Percentiles rank a stretch among this genome's conserved stretches.
Conservation (phyloP, 2,888 invertebrate species). For the Ferrisia virgata region DNA sequence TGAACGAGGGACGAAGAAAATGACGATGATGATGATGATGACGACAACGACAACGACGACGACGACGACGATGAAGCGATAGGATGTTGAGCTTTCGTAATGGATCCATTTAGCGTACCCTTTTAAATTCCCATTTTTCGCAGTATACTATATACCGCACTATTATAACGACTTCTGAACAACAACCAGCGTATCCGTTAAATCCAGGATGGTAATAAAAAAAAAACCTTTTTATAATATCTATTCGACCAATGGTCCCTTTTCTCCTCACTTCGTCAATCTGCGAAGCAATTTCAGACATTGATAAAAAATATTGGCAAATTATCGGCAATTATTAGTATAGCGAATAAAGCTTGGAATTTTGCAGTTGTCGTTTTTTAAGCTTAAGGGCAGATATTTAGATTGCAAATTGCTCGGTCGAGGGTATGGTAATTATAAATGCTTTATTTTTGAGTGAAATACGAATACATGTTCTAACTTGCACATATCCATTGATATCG, state of each 20-base stretch:
- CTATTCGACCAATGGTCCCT: background rate
- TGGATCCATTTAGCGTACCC: background rate
- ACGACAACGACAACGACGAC: too few relatives aligned
- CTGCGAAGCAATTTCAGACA: background rate
- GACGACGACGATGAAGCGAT: background rate
- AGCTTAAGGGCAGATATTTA: background rate
- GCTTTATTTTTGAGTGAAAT: too few relatives aligned
- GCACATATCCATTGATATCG: background rate
- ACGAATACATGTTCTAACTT: background rate
- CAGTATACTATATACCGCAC: too few relatives aligned
- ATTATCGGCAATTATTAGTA: background rate
- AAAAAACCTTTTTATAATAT: background rate
- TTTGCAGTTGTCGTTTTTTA: background rate
- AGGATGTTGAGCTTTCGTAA: background rate
- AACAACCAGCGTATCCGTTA: background rate
- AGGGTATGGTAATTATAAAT: background rate
- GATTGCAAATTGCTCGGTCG: background rate
- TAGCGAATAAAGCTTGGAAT: background rate
- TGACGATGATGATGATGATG: too few relatives aligned
- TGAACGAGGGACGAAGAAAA: too few relatives aligned
- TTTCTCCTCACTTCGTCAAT: background rate
- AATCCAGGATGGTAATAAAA: background rate
- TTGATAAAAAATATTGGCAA: background rate
- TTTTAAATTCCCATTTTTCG: background rate
- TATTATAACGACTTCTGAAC: background rate